A percentile compares a stretch with the other conserved stretches of the same genome.
These are phyloP conservation scores for Aproaerema taeniolella DNA, from an alignment of 2,888 invertebrate genomes.

Conservation along the genomic window DNA sequence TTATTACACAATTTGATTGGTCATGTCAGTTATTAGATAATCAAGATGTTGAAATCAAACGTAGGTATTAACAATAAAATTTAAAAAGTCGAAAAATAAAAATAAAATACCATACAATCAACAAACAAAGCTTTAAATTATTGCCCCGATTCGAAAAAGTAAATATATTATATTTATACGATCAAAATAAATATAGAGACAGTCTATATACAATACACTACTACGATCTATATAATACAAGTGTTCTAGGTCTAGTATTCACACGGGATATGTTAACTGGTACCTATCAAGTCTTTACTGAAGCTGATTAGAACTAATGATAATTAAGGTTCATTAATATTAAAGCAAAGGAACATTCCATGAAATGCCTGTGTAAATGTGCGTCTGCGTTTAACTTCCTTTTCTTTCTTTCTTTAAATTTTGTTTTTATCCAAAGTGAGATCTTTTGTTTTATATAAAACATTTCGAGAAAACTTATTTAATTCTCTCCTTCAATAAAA, in stretches of 20 bases:
- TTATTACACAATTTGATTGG: too few relatives aligned
- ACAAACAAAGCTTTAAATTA: conserved; percentile 58
- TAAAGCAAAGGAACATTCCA: conserved; percentile 57
- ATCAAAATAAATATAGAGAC: conserved; percentile 34
- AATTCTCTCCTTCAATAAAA: too few relatives aligned
- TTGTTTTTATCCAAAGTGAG: background rate
- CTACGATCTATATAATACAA: conserved; percentile 70
- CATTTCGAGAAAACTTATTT: background rate
- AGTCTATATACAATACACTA: conserved; percentile 65
- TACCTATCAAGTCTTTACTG: conserved; percentile 64
- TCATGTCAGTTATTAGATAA: too few relatives aligned
- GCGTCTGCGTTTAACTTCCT: background rate
- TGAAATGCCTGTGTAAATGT: conserved; percentile 36
- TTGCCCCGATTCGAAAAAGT: conserved; percentile 51
- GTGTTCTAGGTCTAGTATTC: conserved; percentile 57
- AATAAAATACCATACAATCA: conserved; percentile 56
- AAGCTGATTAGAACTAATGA: conserved; percentile 56
- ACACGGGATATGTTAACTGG: conserved; percentile 71
- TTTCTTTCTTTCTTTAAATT: too few relatives aligned
- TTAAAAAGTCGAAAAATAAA: conserved; percentile 38
- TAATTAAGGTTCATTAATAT: conserved; percentile 40
- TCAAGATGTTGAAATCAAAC: too few relatives aligned
- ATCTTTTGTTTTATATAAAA: background rate
- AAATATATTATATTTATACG: conserved; percentile 30
- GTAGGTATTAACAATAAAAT: conserved; percentile 50